phyloP scores from a whole-genome alignment of 1,140 invertebrate species.

The Hyposmocoma kahamanoa region DNA sequence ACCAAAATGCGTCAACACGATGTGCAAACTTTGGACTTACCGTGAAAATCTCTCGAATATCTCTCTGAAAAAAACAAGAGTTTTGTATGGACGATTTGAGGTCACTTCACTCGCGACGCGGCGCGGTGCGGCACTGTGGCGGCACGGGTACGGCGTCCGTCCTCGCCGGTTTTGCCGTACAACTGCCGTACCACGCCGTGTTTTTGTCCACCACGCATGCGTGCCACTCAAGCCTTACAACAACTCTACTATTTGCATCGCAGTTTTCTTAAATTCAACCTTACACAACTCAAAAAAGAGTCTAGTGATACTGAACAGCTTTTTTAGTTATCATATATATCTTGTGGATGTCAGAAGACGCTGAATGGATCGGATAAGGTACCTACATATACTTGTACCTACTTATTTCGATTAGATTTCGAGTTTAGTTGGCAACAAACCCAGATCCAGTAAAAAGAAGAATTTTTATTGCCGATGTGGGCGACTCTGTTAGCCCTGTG shows the following conservation, averaged over 20 bases:
- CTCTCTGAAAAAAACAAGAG: conserved; percentile 5
- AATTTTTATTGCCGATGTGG: no score
- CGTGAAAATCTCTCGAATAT: conserved; percentile 12
- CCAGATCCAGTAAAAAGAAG: no score
- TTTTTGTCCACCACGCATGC: conserved; percentile 35
- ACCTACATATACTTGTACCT: not conserved
- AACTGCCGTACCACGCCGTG: conserved; percentile 30
- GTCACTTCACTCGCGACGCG: conserved; percentile 13
- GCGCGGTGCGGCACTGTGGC: not conserved
- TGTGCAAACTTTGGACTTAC: conserved; percentile 8
- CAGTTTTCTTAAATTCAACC: not conserved
- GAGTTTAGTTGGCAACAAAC: no score
- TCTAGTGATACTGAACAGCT: no score
- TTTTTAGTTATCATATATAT: no score
- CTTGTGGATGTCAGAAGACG: not conserved
- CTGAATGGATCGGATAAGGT: not conserved
- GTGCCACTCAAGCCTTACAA: conserved; percentile 7
- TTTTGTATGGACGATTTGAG: no score
- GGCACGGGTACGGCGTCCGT: conserved; percentile 2
- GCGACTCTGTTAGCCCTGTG: no score
- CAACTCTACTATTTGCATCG: not conserved
- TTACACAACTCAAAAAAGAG: no score
- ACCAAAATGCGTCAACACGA: not conserved
- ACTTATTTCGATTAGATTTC: no score
- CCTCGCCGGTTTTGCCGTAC: conserved; percentile 18